These are phyloP conservation scores for Bolinopsis microptera DNA, from an alignment of 37 sponge, comb jelly and placozoan genomes.

Conservation along the genomic window DNA sequence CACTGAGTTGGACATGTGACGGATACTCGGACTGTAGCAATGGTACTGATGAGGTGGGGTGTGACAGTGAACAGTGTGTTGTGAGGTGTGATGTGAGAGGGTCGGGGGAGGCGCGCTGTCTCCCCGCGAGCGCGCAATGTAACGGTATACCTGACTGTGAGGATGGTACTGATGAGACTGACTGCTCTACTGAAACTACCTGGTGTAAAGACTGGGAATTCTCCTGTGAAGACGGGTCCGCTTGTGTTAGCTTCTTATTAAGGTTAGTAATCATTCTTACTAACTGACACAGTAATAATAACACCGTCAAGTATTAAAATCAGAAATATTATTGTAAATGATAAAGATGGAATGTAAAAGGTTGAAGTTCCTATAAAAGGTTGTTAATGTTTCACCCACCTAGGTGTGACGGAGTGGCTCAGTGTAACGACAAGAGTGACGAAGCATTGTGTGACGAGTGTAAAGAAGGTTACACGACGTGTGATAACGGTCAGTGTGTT, in stretches of 20 bases:
- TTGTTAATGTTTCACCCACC: too few relatives aligned
- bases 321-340: too few relatives aligned
- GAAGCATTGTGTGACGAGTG: not conserved
- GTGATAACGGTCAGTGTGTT: slow-evolving; percentile 27
- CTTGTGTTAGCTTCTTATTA: not conserved
- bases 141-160: slow-evolving; percentile 18
- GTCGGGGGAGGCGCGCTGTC: slow-evolving; percentile 32
- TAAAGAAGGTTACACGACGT: not conserved
- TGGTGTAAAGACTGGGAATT: not conserved
- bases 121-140: slow-evolving; percentile 19
- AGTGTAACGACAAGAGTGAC: slow-evolving; percentile 31
- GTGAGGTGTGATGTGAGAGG: not conserved
- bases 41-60: slow-evolving; percentile 25
- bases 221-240: not conserved
- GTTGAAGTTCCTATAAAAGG: too few relatives aligned
- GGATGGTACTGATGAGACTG: slow-evolving; percentile 46
- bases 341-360: too few relatives aligned
- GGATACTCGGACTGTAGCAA: slow-evolving; percentile 54
- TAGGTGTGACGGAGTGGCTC: slow-evolving; percentile 41
- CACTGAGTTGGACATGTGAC: slow-evolving; percentile 42
- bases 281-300: too few relatives aligned
- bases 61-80: not conserved
- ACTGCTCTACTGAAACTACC: not conserved
- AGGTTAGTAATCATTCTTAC: not conserved
- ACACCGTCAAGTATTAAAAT: too few relatives aligned